Evolutionary conservation across 2,113 vertebrate species (phyloP).

Genomic region (Syngnathoides biaculeatus): DNA sequence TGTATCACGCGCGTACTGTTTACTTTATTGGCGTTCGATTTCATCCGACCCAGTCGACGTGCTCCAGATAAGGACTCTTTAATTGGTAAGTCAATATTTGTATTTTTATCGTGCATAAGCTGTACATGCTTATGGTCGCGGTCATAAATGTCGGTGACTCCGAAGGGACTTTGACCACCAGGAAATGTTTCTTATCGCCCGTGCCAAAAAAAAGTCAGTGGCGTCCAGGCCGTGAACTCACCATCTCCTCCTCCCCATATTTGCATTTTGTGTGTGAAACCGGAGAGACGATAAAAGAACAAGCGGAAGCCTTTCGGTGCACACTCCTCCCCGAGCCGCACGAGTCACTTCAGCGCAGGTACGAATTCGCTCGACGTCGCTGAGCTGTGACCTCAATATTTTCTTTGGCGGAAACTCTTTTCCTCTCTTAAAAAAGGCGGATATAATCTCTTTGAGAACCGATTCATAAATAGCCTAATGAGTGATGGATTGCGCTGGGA

Average conservation of each 20-base stretch:
- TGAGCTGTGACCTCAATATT: not conserved
- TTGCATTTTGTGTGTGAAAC: slow-evolving; percentile 10
- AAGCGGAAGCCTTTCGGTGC: not conserved
- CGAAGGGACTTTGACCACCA: slow-evolving; percentile 42
- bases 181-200: slow-evolving; percentile 17
- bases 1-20: not conserved
- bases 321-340: slow-evolving; percentile 41
- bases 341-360: slow-evolving; percentile 40
- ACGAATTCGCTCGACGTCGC: slow-evolving; percentile 7
- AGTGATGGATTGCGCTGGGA: not conserved
- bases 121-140: not conserved
- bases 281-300: slow-evolving; percentile 43
- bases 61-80: slow-evolving; percentile 2
- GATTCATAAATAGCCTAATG: not conserved
- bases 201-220: slow-evolving; percentile 13
- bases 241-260: not conserved
- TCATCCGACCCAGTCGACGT: not conserved
- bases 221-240: slow-evolving; percentile 26
- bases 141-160: slow-evolving; percentile 14
- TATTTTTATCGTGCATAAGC: not conserved
- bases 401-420: not conserved
- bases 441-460: too few relatives aligned
- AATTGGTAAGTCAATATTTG: not conserved
- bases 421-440: not conserved
- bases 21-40: not conserved